These are phyloP conservation scores for Trachelus tabidus DNA, from an alignment of 2,888 invertebrate species.

Conservation along the genomic window DNA sequence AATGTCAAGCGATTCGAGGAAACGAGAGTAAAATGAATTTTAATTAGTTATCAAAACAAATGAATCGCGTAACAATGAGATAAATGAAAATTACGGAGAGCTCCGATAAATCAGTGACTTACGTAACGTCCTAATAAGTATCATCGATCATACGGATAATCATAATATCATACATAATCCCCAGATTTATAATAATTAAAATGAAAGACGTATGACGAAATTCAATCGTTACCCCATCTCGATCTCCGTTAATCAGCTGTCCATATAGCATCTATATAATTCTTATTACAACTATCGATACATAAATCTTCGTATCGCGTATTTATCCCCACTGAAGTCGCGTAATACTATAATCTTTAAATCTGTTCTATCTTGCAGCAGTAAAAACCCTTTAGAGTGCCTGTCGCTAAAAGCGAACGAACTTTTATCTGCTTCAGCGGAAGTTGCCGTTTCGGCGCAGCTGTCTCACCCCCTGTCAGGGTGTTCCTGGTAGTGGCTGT, in stretches of 20 bases:
- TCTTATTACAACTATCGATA: background rate
- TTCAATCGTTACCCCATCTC: background rate
- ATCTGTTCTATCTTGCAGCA: background rate
- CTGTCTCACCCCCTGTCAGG: slow-evolving; percentile 69
- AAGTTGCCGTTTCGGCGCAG: slow-evolving; percentile 67
- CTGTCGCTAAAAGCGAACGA: slow-evolving; percentile 1
- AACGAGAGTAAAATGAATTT: background rate
- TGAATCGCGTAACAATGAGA: background rate
- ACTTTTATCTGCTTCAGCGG: slow-evolving; percentile 53
- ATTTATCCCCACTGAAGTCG: background rate
- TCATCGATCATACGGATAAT: background rate
- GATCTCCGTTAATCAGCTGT: background rate
- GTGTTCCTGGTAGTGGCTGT: slow-evolving; percentile 71
- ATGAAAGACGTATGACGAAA: background rate
- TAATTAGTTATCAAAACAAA: background rate
- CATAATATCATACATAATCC: background rate
- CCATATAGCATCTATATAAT: background rate
- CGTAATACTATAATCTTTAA: background rate
- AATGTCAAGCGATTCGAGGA: background rate
- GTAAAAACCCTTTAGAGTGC: background rate
- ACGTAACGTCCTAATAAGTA: background rate
- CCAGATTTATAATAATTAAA: background rate
- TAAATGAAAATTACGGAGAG: background rate
- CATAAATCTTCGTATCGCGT: background rate
- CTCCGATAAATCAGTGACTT: background rate